A percentile compares a stretch with the other conserved stretches of the same genome.
These are phyloP conservation scores for Noctua fimbriata DNA, from an alignment of 2,888 invertebrate species.

Conservation along the genomic window DNA sequence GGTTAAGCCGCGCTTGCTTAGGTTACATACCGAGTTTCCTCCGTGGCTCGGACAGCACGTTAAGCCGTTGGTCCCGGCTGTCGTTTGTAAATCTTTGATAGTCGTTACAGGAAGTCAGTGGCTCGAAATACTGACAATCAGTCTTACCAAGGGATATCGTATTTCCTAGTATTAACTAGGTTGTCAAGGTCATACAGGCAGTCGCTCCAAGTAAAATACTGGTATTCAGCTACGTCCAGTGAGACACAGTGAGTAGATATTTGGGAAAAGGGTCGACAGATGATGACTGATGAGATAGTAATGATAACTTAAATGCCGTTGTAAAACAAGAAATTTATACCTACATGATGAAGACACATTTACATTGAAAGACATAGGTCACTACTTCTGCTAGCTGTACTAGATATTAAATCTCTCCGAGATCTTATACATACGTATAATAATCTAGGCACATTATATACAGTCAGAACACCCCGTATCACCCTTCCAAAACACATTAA, in stretches of 20 bases:
- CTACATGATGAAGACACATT: neutral
- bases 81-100: too few relatives aligned
- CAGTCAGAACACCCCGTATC: neutral
- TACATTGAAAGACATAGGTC: neutral
- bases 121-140: too few relatives aligned
- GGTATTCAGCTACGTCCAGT: neutral
- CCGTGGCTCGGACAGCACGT: too few relatives aligned
- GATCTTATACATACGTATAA: neutral
- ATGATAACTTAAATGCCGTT: neutral
- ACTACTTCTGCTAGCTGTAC: too few relatives aligned
- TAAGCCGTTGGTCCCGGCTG: too few relatives aligned
- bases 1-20: too few relatives aligned
- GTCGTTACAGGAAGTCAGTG: too few relatives aligned
- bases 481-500: slow-evolving; percentile 4
- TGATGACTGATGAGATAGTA: neutral
- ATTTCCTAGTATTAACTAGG: too few relatives aligned
- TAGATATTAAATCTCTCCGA: neutral
- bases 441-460: neutral
- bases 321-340: neutral
- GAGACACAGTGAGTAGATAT: neutral
- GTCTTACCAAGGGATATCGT: too few relatives aligned
- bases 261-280: neutral
- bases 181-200: too few relatives aligned
- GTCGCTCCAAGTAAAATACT: too few relatives aligned
- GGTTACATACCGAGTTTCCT: too few relatives aligned